A percentile compares a stretch with the other conserved stretches of the same genome.
Evolutionary conservation across 2,888 invertebrate genomes (phyloP).

Genomic region (Euphydryas editha): DNA sequence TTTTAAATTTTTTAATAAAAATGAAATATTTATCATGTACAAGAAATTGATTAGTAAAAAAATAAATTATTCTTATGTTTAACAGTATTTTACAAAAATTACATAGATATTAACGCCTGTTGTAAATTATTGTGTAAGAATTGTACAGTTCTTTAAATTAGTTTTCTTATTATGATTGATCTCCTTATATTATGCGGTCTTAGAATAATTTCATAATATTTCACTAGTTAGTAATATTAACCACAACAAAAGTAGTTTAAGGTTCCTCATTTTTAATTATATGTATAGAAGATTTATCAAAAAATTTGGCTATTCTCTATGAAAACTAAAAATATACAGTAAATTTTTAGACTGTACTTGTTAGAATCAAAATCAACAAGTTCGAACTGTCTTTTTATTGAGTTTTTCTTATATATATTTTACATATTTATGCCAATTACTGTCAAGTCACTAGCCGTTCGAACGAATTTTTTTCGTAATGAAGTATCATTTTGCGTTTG

Average conservation of each 20-base stretch:
- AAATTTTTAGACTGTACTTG: neutral
- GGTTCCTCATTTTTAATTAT: neutral
- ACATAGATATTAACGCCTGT: constrained; percentile 13
- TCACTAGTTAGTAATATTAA: constrained; percentile 12
- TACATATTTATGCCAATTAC: neutral
- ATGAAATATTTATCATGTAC: constrained; percentile 2
- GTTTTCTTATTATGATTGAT: constrained; percentile 33
- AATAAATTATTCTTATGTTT: neutral
- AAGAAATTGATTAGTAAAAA: constrained; percentile 5
- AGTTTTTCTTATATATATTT: neutral
- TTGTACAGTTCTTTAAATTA: constrained; percentile 31
- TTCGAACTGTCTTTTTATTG: neutral
- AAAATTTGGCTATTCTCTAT: neutral
- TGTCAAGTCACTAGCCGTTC: no score
- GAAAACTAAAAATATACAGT: neutral
- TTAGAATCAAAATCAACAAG: neutral
- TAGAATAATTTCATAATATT: constrained; percentile 18
- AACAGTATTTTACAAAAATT: constrained; percentile 12
- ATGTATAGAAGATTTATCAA: neutral
- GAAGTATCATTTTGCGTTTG: neutral
- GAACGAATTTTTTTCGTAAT: no score
- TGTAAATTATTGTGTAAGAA: constrained; percentile 23
- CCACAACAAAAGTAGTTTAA: constrained; percentile 3
- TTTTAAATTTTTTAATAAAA: neutral
- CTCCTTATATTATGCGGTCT: constrained; percentile 25